Base-by-base conservation (phyloP, 2,797 vertebrate species). In the Sebastes jordani region DNA sequence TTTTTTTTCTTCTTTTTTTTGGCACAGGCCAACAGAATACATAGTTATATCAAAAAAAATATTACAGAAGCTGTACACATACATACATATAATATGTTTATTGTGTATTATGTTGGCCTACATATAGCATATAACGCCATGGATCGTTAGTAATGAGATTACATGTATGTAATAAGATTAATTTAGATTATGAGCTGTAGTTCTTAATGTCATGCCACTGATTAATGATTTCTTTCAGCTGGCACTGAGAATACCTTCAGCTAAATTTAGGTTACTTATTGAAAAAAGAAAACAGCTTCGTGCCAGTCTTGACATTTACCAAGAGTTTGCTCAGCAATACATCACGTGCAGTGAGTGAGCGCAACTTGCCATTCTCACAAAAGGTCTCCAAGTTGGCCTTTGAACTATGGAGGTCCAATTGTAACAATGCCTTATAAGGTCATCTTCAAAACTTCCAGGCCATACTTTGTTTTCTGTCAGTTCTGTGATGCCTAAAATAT, bases 311-410 rank as follows among this genome's bases (percentile, higher is more conserved):
- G 62, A 71, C 54, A 76, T 69, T 61, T 46, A 55, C 13, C 6
- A 0, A 22, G 14, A 52, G 18, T 38, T 60, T 59, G 30, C 30
- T 6, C 30, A 42, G 7, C 29, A 27, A 4, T 49, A 6, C 4
- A 11, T 29, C 14, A 49, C 36, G n/a, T 32, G 42, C 46, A 49
- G 32, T 32, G 2, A 38, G 22, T 55, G 11, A 55, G 5, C 2
- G 23, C 11, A 36, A 30, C 29, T 42, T 76, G 56, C 46, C 55
- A 52, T 80, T 77, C 72, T 25, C n/a, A 25, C 22, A 58, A 82
- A 72, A 68, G 52, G 58, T 72, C 62, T 59, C 49, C 2, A 2
- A 2, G 4, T 71, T 18, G 54, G 2, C 78, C 22, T 71, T 34
- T 85, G 32, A 81, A 38, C 59, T 22, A 22, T 6, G 14, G 11